Conservation (phyloP, 2,888 invertebrate species). For the Agrotis puta region DNA sequence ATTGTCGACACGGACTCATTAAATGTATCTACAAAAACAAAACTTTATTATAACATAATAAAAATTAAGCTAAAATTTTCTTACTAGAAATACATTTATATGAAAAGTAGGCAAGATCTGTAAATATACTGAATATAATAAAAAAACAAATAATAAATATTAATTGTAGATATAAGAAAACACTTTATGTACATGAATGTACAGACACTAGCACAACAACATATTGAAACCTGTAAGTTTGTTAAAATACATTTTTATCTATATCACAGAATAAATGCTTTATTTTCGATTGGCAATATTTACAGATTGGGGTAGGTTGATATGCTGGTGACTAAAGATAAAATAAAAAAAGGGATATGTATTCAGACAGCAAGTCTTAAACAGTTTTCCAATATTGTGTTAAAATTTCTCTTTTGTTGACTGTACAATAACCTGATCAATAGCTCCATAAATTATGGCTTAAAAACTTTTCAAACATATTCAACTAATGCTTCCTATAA, state of each 20-base stretch:
- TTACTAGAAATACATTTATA: background rate
- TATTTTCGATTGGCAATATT: too few relatives aligned
- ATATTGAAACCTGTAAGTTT: too few relatives aligned
- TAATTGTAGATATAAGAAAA: background rate
- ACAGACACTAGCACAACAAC: too few relatives aligned
- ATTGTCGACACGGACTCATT: conserved; percentile 86
- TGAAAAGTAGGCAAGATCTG: background rate
- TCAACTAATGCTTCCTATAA: background rate
- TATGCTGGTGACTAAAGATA: too few relatives aligned
- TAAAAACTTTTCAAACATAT: background rate
- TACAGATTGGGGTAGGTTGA: too few relatives aligned
- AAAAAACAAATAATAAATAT: background rate
- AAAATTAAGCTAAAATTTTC: background rate
- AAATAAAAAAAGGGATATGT: too few relatives aligned
- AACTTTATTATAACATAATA: conserved; percentile 1
- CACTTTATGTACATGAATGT: too few relatives aligned
- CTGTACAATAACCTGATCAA: conserved; percentile 5
- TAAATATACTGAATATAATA: background rate
- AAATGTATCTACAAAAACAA: conserved; percentile 81
- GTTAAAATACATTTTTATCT: too few relatives aligned
- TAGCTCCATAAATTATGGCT: background rate
- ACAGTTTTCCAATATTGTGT: too few relatives aligned
- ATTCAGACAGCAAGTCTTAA: too few relatives aligned
- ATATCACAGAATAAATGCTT: too few relatives aligned
- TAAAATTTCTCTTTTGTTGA: too few relatives aligned